phyloP scores from a whole-genome alignment of 2,113 vertebrate species.

The Malurus cyaneus region DNA sequence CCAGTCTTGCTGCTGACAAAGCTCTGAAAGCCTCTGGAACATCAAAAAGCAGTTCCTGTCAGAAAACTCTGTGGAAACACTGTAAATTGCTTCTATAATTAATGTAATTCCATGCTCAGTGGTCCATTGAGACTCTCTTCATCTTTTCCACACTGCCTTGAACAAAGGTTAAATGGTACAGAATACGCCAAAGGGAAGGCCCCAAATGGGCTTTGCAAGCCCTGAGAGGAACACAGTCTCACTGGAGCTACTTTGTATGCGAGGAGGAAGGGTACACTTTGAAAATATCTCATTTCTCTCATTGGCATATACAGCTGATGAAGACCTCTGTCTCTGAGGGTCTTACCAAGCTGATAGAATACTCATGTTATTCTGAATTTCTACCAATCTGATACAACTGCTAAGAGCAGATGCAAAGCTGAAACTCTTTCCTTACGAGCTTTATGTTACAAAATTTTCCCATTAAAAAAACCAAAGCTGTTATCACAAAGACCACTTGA shows the following conservation, averaged over 20 bases:
- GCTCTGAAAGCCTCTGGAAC: slow-evolving; percentile 9
- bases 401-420: neutral
- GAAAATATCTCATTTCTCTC: neutral
- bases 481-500: neutral
- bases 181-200: neutral
- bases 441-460: neutral
- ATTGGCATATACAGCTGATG: neutral
- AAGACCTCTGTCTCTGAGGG: neutral
- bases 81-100: neutral
- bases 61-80: neutral
- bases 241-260: neutral
- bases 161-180: neutral
- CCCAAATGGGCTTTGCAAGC: neutral
- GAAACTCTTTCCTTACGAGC: neutral
- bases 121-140: neutral
- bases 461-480: neutral
- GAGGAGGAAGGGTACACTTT: neutral
- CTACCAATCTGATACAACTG: neutral
- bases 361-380: neutral
- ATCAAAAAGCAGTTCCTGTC: neutral
- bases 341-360: neutral
- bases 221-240: neutral
- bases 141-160: neutral
- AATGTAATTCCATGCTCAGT: neutral
- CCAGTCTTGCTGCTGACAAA: neutral